A percentile compares a stretch with the other conserved stretches of the same genome.
Conservation (phyloP, 2,797 vertebrate genomes). For the Acanthurus tractus region DNA sequence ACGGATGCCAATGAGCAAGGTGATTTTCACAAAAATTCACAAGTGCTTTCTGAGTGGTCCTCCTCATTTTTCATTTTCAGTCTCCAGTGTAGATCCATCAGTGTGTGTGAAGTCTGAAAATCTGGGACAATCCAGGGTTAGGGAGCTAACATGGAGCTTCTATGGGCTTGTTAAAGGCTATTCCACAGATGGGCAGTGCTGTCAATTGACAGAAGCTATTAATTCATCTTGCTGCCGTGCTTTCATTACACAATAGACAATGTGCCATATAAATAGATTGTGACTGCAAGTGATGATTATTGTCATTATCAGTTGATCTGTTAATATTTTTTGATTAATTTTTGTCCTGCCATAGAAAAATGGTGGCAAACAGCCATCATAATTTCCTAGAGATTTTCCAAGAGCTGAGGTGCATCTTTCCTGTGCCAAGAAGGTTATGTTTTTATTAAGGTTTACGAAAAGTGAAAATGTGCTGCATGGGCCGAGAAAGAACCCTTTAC, state of each 20-base stretch:
- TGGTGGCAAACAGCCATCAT: neutral
- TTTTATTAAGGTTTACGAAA: too few species aligned
- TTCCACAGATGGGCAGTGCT: constrained; percentile 47
- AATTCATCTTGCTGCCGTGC: constrained; percentile 36
- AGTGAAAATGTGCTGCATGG: too few species aligned
- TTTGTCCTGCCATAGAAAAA: neutral
- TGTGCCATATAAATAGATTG: constrained; percentile 11
- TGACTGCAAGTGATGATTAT: constrained; percentile 4
- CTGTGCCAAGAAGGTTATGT: too few species aligned
- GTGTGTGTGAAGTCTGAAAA: constrained; percentile 51
- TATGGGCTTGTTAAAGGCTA: constrained; percentile 5
- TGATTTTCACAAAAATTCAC: constrained; percentile 37
- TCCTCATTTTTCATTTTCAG: constrained; percentile 46
- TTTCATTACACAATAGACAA: constrained; percentile 8
- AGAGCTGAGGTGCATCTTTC: too few species aligned
- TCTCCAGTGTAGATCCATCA: constrained; percentile 45
- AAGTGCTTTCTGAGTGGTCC: constrained; percentile 13
- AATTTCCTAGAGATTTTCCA: neutral
- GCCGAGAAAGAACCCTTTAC: too few species aligned
- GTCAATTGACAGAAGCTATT: constrained; percentile 35
- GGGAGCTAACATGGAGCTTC: constrained; percentile 45
- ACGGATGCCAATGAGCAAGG: constrained; percentile 31
- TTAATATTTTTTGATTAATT: neutral
- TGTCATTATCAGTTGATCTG: constrained; percentile 23
- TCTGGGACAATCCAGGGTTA: constrained; percentile 60